Conservation (phyloP, 2,797 vertebrate species). For the Thamnophis elegans region DNA sequence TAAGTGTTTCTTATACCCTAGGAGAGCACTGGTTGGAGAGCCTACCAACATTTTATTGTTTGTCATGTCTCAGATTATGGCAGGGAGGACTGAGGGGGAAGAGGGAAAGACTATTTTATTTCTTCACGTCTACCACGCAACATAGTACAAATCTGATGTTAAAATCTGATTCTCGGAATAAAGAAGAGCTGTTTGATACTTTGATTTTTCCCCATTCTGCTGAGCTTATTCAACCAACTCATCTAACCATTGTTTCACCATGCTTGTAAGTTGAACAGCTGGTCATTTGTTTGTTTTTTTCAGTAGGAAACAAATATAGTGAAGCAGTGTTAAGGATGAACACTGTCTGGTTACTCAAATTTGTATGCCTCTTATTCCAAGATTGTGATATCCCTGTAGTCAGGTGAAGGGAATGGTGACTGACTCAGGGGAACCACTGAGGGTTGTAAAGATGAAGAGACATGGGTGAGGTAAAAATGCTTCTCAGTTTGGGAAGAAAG, state of each 20-base stretch:
- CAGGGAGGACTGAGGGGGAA: background rate
- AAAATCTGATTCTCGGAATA: background rate
- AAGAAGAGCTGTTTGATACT: background rate
- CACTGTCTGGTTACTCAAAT: background rate
- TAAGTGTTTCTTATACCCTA: background rate
- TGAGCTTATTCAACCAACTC: background rate
- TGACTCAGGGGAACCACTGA: background rate
- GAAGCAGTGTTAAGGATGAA: background rate
- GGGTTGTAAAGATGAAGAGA: background rate
- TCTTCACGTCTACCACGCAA: background rate
- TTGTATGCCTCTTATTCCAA: background rate
- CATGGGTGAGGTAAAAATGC: background rate
- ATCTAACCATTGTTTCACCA: background rate
- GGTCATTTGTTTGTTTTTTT: background rate
- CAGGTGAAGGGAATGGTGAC: background rate
- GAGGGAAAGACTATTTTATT: background rate
- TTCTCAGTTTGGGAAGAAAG: background rate
- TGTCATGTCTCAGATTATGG: background rate
- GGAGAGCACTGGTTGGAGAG: background rate
- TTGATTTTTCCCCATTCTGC: background rate
- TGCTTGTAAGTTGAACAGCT: background rate
- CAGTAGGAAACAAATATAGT: background rate
- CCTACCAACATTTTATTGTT: background rate
- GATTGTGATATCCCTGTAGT: background rate
- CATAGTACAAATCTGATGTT: background rate